Evolutionary conservation across 1,140 invertebrate genomes (phyloP).

Genomic region (Anastrepha obliqua): DNA sequence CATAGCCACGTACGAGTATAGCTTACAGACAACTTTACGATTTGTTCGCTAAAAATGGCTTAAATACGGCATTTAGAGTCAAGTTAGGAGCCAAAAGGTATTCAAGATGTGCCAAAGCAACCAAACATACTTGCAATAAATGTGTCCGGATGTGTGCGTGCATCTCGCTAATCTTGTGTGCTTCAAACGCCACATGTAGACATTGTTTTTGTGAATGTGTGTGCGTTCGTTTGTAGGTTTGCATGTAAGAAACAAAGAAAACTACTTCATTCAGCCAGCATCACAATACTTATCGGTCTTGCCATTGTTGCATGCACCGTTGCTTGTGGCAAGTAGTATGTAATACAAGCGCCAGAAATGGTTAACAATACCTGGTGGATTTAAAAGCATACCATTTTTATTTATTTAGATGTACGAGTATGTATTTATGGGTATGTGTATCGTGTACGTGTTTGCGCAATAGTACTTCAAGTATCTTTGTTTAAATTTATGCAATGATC

Average conservation of each 20-base stretch:
- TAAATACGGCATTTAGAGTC: conserved; percentile 11
- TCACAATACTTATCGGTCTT: conserved; percentile 21
- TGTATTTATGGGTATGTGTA: background rate
- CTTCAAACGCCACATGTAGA: too few relatives aligned
- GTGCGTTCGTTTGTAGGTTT: background rate
- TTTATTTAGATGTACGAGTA: too few relatives aligned
- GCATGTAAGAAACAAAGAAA: conserved; percentile 29
- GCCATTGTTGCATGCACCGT: conserved; percentile 30
- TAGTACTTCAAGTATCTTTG: too few relatives aligned
- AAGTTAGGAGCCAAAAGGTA: background rate
- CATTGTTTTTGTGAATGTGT: background rate
- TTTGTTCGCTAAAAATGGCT: conserved; percentile 33
- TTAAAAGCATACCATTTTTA: background rate
- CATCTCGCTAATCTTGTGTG: background rate
- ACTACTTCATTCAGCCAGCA: background rate
- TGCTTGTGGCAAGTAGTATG: conserved; percentile 11
- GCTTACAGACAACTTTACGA: background rate
- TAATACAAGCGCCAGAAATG: conserved; percentile 34
- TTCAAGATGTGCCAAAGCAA: background rate
- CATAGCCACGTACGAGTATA: background rate
- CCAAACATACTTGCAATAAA: too few relatives aligned
- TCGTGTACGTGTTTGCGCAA: too few relatives aligned
- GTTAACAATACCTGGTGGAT: conserved; percentile 18
- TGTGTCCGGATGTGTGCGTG: background rate
- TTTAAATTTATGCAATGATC: too few relatives aligned